phyloP scores from a whole-genome alignment of 2,888 invertebrate genomes.

The Drosophila kambysellisi region DNA sequence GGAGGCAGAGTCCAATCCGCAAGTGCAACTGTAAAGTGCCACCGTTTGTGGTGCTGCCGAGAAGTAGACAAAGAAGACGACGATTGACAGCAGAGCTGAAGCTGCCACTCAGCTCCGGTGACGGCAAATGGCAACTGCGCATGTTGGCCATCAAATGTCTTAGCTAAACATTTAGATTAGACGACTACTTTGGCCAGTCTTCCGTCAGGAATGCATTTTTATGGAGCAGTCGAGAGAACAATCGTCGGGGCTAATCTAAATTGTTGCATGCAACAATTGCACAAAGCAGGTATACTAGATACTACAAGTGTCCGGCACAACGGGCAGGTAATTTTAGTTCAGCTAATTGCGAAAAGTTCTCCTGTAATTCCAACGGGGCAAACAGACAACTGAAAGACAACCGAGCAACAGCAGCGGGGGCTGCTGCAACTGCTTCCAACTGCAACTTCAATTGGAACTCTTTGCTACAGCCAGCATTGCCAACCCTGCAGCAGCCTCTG shows the following conservation, averaged over 20 bases:
- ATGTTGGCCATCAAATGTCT: conserved; percentile 79
- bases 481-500: conserved; percentile 29
- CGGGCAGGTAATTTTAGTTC: conserved; percentile 76
- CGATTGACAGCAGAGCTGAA: conserved; percentile 73
- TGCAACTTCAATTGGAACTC: conserved; percentile 24
- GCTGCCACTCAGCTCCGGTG: conserved; percentile 68
- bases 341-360: conserved; percentile 83
- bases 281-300: conserved; percentile 30
- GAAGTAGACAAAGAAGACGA: conserved; percentile 29
- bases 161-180: conserved; percentile 78
- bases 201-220: conserved; percentile 78
- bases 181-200: conserved; percentile 48
- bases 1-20: conserved; percentile 69
- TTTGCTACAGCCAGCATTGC: background rate
- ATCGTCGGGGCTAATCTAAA: conserved; percentile 75
- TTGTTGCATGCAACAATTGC: conserved; percentile 82
- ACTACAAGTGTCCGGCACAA: conserved; percentile 55
- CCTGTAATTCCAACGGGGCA: conserved; percentile 71
- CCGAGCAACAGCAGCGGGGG: conserved; percentile 62
- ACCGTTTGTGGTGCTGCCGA: conserved; percentile 69
- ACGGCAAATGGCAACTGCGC: conserved; percentile 46
- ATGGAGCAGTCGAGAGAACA: conserved; percentile 68
- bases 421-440: conserved; percentile 13
- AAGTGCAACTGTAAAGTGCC: conserved; percentile 84
- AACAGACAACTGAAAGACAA: conserved; percentile 73